Percentiles rank a stretch among this genome's conserved stretches.
phyloP scores from a whole-genome alignment of 2,797 vertebrate genomes.

The Tokudaia muenninki region DNA sequence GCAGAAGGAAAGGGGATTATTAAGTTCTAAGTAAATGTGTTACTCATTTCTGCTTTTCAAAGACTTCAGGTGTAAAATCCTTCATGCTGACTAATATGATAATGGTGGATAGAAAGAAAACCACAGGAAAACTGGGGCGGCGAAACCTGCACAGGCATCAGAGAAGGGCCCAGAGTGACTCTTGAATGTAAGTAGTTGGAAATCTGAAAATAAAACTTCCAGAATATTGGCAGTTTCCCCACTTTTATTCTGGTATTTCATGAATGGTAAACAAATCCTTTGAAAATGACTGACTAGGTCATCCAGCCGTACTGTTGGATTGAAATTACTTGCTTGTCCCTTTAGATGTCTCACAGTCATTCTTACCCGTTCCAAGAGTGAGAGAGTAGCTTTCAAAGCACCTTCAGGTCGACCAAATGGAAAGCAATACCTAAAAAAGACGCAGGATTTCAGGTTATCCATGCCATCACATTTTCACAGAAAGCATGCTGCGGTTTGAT shows the following conservation, averaged over 20 bases:
- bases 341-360: conserved; percentile 21
- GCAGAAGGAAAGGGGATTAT: conserved; percentile 85
- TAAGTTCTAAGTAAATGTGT: conserved; percentile 69
- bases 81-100: neutral
- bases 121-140: neutral
- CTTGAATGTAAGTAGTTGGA: conserved; percentile 32
- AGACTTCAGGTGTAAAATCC: conserved; percentile 28
- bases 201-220: conserved; percentile 24
- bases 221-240: conserved; percentile 49
- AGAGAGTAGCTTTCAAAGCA: conserved; percentile 97
- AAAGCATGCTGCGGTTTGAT: conserved; percentile 72
- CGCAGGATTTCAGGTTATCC: conserved; percentile 75
- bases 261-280: conserved; percentile 28
- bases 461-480: conserved; percentile 67
- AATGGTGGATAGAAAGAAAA: neutral
- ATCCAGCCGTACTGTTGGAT: conserved; percentile 44
- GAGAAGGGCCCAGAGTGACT: neutral
- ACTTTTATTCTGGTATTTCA: conserved; percentile 65
- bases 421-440: conserved; percentile 96
- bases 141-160: neutral
- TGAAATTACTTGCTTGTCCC: neutral
- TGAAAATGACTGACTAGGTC: conserved; percentile 40
- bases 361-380: conserved; percentile 97
- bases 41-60: conserved; percentile 69
- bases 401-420: conserved; percentile 99